Evolutionary conservation across 2,888 invertebrate species (phyloP), one percentile per base, ranked within the genome.

Genomic region (Pelosia muscerda): DNA sequence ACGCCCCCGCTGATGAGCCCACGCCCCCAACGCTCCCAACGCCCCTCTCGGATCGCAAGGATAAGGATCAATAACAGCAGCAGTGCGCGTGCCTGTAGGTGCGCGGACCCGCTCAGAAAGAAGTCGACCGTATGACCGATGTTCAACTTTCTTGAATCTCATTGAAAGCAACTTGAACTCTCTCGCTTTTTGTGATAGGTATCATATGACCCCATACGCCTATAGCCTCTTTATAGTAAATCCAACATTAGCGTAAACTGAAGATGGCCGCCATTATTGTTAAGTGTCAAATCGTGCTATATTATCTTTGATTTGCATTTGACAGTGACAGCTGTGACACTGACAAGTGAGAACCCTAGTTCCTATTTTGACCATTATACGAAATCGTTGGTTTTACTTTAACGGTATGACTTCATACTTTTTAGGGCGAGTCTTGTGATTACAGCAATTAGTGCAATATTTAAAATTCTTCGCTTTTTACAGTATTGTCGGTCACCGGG

Each of bases 21-120:
- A 13, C 19, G 8, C 23, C 22, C 54, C 26, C 60, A 8, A 19
- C 25, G 9, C 1, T 54, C 19, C 22, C 53, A 54, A 38, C 42
- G 56, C 49, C 34, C 55, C n/a, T 10, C 31, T 38, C 34, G 9
- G 42, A 28, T 28, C 60, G 56, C 38, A 34, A 69, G 25, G 25
- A 62, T 23, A 81, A 81, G 68, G 34, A 64, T 19, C 78, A 75
- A 65, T 81, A 82, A 71, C 79, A 26, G 5, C 61, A 65, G 34
- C 28, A 42, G 67, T 68, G 72, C 64, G 72, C 68, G 70, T 63
- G 58, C 63, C 55, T 71, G 54, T 9, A 65, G 54, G 63, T 70
- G 49, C 58, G 58, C 55, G 59, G 42, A 42, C 42, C 42, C 42
- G 38, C 15, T 42, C 1, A n/a, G 49, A 8, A n/a, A 49, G n/a